Percentiles rank a stretch among this genome's conserved stretches.
These are phyloP conservation scores for Paratrypauchen microcephalus DNA, from an alignment of 2,797 vertebrate species.

Conservation along the genomic window DNA sequence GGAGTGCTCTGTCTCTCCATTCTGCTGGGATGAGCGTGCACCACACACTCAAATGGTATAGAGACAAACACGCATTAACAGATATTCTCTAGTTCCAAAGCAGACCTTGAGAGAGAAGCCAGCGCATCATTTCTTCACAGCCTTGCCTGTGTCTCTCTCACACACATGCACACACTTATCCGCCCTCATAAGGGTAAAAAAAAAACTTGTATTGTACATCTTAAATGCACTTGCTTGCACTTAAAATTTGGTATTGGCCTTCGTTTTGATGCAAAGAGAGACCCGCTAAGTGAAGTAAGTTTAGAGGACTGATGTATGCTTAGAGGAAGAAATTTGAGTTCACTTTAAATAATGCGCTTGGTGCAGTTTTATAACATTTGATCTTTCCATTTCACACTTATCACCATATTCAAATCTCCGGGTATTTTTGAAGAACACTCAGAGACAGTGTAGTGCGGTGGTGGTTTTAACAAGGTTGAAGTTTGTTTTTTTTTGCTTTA, in stretches of 20 bases:
- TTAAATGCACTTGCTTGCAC: conserved; percentile 67
- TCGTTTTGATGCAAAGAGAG: conserved; percentile 59
- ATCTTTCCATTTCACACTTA: conserved; percentile 34
- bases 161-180: conserved; percentile 23
- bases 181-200: conserved; percentile 35
- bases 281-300: conserved; percentile 49
- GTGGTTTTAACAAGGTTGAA: conserved; percentile 33
- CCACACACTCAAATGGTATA: conserved; percentile 4
- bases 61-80: conserved; percentile 25
- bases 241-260: conserved; percentile 66
- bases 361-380: conserved; percentile 35
- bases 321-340: conserved; percentile 31
- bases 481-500: conserved; percentile 6
- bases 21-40: conserved; percentile 36
- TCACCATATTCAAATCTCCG: conserved; percentile 32
- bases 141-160: conserved; percentile 22
- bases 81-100: conserved; percentile 53
- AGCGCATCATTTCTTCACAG: conserved; percentile 56
- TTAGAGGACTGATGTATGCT: conserved; percentile 39
- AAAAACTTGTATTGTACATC: conserved; percentile 56
- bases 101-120: conserved; percentile 66
- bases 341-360: conserved; percentile 44
- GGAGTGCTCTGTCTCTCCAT: conserved; percentile 62
- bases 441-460: conserved; percentile 15
- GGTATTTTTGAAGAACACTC: conserved; percentile 13